Evolutionary conservation across 2,797 vertebrate species (phyloP).

Genomic region (Myripristis jacobus): DNA sequence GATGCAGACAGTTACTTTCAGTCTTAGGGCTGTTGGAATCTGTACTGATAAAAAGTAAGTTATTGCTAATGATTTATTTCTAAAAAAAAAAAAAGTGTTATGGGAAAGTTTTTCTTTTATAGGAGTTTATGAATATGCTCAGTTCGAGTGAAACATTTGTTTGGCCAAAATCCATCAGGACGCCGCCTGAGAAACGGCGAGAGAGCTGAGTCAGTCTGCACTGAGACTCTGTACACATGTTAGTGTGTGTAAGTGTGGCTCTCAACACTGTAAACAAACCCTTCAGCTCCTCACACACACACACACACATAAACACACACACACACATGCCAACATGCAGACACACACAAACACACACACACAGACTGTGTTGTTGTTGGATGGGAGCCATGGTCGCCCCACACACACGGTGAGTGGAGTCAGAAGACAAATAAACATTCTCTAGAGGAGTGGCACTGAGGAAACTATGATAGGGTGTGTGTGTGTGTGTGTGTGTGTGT

Average conservation of each 20-base stretch:
- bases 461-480: conserved; percentile 58
- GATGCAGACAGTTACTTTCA: conserved; percentile 47
- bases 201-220: conserved; percentile 72
- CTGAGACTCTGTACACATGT: conserved; percentile 76
- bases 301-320: conserved; percentile 39
- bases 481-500: conserved; percentile 38
- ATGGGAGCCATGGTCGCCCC: conserved; percentile 68
- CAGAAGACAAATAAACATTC: conserved; percentile 82
- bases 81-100: not conserved
- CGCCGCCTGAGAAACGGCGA: conserved; percentile 49
- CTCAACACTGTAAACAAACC: conserved; percentile 80
- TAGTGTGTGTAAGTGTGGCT: conserved; percentile 76
- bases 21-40: conserved; percentile 28
- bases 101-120: conserved; percentile 41
- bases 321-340: conserved; percentile 40
- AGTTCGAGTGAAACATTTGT: conserved; percentile 69
- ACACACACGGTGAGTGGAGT: conserved; percentile 75
- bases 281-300: conserved; percentile 71
- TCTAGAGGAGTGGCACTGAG: conserved; percentile 65
- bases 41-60: not conserved
- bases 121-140: conserved; percentile 69
- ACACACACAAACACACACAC: conserved; percentile 33
- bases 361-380: conserved; percentile 73
- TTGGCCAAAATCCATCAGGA: conserved; percentile 60
- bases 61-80: not conserved